These are phyloP conservation scores for Hemistola chrysoprasaria DNA, from an alignment of 2,888 invertebrate species.

Conservation along the genomic window DNA sequence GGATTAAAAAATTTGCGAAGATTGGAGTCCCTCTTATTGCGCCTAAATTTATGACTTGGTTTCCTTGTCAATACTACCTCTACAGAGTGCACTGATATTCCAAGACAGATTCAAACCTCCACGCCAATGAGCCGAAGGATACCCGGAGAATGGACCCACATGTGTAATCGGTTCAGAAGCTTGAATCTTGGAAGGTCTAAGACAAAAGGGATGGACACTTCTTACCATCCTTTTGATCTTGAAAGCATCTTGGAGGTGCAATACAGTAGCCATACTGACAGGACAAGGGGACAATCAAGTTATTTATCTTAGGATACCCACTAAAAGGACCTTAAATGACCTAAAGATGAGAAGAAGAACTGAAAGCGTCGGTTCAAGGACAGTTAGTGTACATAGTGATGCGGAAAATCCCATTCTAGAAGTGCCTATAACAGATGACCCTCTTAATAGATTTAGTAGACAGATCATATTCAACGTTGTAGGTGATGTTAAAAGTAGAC, in stretches of 20 bases:
- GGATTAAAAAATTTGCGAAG: conserved; percentile 3
- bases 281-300: conserved; percentile 23
- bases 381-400: conserved; percentile 26
- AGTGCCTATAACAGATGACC: conserved; percentile 29
- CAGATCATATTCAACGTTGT: conserved; percentile 28
- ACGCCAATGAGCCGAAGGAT: too few relatives aligned
- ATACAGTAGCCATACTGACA: conserved; percentile 6
- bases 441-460: conserved; percentile 25
- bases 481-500: conserved; percentile 22
- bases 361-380: too few relatives aligned
- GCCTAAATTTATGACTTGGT: conserved; percentile 4
- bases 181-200: conserved; percentile 9
- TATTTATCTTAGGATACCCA: conserved; percentile 10
- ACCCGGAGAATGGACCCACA: too few relatives aligned
- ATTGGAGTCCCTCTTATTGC: conserved; percentile 9
- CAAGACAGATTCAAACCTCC: too few relatives aligned
- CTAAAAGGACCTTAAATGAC: too few relatives aligned
- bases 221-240: conserved; percentile 15
- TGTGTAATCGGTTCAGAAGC: conserved; percentile 6
- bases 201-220: conserved; percentile 21
- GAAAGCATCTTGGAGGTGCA: conserved; percentile 4
- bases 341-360: too few relatives aligned
- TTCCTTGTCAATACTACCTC: too few relatives aligned
- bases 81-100: too few relatives aligned
- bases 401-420: conserved; percentile 30